Evolutionary conservation across 2,888 invertebrate species (phyloP), one percentile per base, ranked within the genome.

Genomic region (Baronia brevicornis): DNA sequence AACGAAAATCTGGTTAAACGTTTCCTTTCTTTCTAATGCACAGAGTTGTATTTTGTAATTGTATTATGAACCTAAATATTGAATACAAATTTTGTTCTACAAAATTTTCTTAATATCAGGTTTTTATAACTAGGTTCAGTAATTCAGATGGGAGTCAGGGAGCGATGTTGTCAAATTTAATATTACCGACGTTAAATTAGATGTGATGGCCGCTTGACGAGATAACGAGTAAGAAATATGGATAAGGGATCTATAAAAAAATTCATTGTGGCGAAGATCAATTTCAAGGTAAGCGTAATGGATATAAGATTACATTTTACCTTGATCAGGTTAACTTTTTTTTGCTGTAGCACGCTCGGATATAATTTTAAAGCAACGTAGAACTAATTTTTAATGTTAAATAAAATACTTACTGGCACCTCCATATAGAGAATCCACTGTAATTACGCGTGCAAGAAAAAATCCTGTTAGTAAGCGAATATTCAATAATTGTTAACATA

Each of bases 351-450:
- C n/a, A 14, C 5, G 7, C 4, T 5, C 8, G 9, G 24, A 13
- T 22, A 14, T 5, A 15, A 11, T 18, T 15, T 12, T 29, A 27
- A 25, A 24, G 8, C 24, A 20, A 34, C 7, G n/a, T 13, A 27
- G 11, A 12, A 20, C 19, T 14, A 28, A 21, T 28, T 20, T 36
- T 32, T 34, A 44, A 31, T n/a, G n/a, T n/a, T n/a, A n/a, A n/a
- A n/a, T n/a, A n/a, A n/a, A 21, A 51, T 73, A 89, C 89, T 89
- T 86, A 89, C 89, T 89, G 74, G 89, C 87, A 73, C 89, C 89
- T 87, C 90, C 91, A 88, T 89, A 89, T 63, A 89, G 82, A 57
- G 89, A 89, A 87, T 91, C 91, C 87, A 89, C 91, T 91, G 87
- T 53, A 73, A 70, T 27, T n/a, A n/a, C n/a, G 68, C 47, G 48